These are phyloP conservation scores for Leptura quadrifasciata DNA, from an alignment of 2,888 invertebrate genomes.

Conservation along the genomic window DNA sequence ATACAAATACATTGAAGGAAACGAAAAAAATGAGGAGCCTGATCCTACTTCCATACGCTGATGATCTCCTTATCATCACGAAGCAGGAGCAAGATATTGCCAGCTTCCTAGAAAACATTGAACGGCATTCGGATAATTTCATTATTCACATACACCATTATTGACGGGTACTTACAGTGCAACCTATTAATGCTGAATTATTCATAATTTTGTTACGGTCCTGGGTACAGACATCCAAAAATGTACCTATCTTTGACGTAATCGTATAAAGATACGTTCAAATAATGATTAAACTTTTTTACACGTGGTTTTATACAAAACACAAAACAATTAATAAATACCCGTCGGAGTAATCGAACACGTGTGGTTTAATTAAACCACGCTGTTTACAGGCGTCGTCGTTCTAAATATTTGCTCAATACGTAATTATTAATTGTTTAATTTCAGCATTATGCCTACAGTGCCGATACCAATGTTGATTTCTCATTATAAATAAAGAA, in stretches of 20 bases:
- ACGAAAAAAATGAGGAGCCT: too few species aligned
- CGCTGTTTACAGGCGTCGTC: not conserved
- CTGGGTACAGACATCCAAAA: conserved; percentile 3
- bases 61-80: too few species aligned
- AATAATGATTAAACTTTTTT: not conserved
- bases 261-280: not conserved
- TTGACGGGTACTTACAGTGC: too few species aligned
- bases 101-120: too few species aligned
- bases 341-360: conserved; percentile 8
- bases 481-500: not conserved
- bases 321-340: conserved; percentile 6
- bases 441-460: too few species aligned
- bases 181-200: too few species aligned
- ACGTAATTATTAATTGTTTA: conserved; percentile 8
- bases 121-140: too few species aligned
- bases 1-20: too few species aligned
- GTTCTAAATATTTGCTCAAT: conserved; percentile 3
- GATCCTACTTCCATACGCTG: too few species aligned
- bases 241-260: conserved; percentile 17
- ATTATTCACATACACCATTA: too few species aligned
- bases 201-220: conserved; percentile 6
- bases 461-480: not conserved
- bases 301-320: conserved; percentile 17
- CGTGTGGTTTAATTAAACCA: conserved; percentile 12
- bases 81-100: too few species aligned